Conservation (phyloP, 1,140 invertebrate genomes). For the Caenorhabditis brenneri region DNA sequence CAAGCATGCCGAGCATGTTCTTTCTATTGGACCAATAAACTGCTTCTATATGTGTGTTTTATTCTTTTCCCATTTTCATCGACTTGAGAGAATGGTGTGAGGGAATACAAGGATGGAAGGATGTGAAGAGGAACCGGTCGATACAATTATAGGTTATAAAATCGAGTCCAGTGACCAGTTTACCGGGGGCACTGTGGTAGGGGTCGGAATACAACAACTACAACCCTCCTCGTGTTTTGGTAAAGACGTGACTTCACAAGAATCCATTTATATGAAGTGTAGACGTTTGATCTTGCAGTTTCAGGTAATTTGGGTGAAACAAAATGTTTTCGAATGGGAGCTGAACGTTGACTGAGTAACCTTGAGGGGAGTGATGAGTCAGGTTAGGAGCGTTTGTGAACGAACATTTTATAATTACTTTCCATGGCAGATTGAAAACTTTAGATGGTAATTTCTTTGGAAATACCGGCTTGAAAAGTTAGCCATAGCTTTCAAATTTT, state of each 20-base stretch:
- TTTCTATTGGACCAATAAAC: constrained; percentile 19
- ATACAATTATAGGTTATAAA: constrained; percentile 44
- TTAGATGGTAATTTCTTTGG: too few relatives aligned
- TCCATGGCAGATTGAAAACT: too few relatives aligned
- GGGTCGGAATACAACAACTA: not conserved
- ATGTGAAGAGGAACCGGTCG: constrained; percentile 27
- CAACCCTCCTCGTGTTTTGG: constrained; percentile 19
- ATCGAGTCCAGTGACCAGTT: constrained; percentile 31
- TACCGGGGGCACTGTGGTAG: not conserved
- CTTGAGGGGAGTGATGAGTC: too few relatives aligned
- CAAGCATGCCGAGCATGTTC: not conserved
- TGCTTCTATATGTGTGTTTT: not conserved
- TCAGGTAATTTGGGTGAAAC: too few relatives aligned
- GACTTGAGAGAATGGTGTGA: not conserved
- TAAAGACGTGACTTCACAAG: constrained; percentile 15
- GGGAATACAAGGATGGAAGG: not conserved
- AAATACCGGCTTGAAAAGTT: too few relatives aligned
- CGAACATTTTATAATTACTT: too few relatives aligned
- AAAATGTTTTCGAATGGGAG: too few relatives aligned
- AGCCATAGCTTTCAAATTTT: too few relatives aligned
- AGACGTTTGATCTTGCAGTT: not conserved
- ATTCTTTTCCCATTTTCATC: constrained; percentile 1
- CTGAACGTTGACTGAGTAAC: too few relatives aligned
- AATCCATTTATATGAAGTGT: not conserved
- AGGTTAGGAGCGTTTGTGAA: too few relatives aligned